phyloP scores from a whole-genome alignment of 2,888 invertebrate species.

The Clostera curtula region DNA sequence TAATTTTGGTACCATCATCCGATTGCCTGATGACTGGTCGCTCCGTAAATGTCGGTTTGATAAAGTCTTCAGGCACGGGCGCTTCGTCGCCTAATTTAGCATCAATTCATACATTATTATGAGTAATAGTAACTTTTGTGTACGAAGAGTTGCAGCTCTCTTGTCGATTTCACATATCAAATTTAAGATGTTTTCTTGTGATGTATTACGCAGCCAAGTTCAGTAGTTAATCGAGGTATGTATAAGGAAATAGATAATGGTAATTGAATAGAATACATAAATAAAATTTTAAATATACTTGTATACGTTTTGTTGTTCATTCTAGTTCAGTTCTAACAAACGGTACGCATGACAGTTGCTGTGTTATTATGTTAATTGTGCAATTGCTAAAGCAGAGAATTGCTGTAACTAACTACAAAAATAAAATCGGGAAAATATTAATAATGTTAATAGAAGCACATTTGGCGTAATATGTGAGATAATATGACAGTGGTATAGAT shows the following conservation, averaged over 20 bases:
- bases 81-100: constrained; percentile 93
- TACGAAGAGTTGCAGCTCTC: constrained; percentile 47
- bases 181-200: constrained; percentile 73
- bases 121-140: constrained; percentile 23
- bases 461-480: constrained; percentile 20
- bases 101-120: constrained; percentile 44
- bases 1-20: constrained; percentile 95
- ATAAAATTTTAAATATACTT: constrained; percentile 40
- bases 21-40: constrained; percentile 97
- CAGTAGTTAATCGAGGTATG: constrained; percentile 58
- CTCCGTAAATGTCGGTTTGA: constrained; percentile 98
- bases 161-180: constrained; percentile 22
- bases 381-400: constrained; percentile 59
- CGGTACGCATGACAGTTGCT: constrained; percentile 73
- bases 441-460: constrained; percentile 22
- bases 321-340: constrained; percentile 45
- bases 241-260: constrained; percentile 52
- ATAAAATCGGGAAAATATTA: constrained; percentile 30
- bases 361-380: constrained; percentile 52
- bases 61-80: constrained; percentile 93
- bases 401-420: constrained; percentile 45
- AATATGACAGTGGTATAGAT: constrained; percentile 23
- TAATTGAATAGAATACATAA: constrained; percentile 42
- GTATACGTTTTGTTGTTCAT: constrained; percentile 33
- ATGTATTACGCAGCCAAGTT: constrained; percentile 40